Evolutionary conservation across 2,888 invertebrate genomes (phyloP), one percentile per base, ranked within the genome.

Genomic region (Mylabris sibirica): DNA sequence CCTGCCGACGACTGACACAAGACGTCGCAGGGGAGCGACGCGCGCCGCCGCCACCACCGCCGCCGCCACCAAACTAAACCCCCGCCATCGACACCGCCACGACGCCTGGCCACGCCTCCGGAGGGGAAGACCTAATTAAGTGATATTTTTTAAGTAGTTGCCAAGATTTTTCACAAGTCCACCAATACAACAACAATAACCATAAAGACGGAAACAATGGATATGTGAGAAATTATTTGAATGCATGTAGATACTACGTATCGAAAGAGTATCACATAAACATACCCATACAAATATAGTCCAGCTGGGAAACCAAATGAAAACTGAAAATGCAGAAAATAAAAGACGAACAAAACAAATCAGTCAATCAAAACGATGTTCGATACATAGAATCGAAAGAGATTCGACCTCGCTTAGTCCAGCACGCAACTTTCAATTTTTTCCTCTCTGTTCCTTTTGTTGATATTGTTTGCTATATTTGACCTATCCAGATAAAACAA

Each of bases 1-100:
- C 81, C 84, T 81, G 83, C 81, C 83, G 84, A 80, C 84, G 84
- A 84, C 85, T 85, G 85, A 82, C 82, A 82, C 82, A 85, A 84
- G 84, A 84, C 84, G 84, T 83, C 82, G 83, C 80, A 80, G 81
- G 81, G 81, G 81, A 74, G 75, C 78, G 80, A 76, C 78, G 81
- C 81, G 82, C 82, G 82, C 81, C 81, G 82, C 81, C 81, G 75
- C 86, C 74, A 85, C 85, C 75, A 77, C 81, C 76, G 76, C 74
- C 78, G 74, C 80, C 79, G 75, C 75, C 74, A 74, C 76, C 53
- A 24, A 53, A 53, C 53, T 22, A 53, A 53, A 73, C 78, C 77
- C 73, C 72, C 67, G 35, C 66, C 75, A 26, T 14, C 61, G 73
- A 71, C 76, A 77, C 74, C 78, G 76, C 78, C 76, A 71, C 72